Evolutionary conservation across 2,888 invertebrate species (phyloP).

Genomic region (Tiliacea citrago): DNA sequence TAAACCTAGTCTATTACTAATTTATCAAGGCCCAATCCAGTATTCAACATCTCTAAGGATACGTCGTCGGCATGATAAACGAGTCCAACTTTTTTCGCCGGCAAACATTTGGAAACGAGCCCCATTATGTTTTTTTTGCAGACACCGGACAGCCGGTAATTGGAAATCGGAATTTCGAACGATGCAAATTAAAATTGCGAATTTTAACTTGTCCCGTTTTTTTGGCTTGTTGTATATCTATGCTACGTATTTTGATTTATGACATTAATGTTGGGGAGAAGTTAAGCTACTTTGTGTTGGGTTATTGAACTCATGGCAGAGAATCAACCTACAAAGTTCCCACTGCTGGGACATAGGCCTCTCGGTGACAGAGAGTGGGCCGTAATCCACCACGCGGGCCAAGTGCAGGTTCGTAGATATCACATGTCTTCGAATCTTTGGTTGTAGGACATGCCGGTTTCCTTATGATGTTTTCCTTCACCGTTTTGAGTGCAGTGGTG

Average conservation of each 20-base stretch:
- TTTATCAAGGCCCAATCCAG: conserved; percentile 37
- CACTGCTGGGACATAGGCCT: too few species aligned
- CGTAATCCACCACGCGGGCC: too few species aligned
- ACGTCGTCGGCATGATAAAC: conserved; percentile 58
- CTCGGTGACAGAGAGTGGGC: too few species aligned
- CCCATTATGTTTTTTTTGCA: conserved; percentile 58
- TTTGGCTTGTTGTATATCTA: conserved; percentile 20
- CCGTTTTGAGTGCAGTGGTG: too few species aligned
- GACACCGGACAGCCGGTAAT: conserved; percentile 60
- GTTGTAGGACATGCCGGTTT: too few species aligned
- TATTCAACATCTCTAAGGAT: conserved; percentile 5
- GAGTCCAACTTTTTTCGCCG: conserved; percentile 60
- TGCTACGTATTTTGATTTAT: conserved; percentile 16
- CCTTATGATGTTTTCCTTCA: too few species aligned
- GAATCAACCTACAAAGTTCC: too few species aligned
- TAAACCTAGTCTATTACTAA: not conserved
- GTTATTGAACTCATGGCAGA: not conserved
- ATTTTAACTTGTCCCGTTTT: conserved; percentile 40
- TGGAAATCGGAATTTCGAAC: conserved; percentile 59
- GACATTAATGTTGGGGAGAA: not conserved
- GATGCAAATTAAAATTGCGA: conserved; percentile 61
- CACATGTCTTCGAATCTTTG: too few species aligned
- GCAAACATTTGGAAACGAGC: conserved; percentile 56
- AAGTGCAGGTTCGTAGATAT: too few species aligned
- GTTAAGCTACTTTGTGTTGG: conserved; percentile 1